These are phyloP conservation scores for Rhinoptilus africanus DNA, from an alignment of 2,113 vertebrate species.

Conservation along the genomic window DNA sequence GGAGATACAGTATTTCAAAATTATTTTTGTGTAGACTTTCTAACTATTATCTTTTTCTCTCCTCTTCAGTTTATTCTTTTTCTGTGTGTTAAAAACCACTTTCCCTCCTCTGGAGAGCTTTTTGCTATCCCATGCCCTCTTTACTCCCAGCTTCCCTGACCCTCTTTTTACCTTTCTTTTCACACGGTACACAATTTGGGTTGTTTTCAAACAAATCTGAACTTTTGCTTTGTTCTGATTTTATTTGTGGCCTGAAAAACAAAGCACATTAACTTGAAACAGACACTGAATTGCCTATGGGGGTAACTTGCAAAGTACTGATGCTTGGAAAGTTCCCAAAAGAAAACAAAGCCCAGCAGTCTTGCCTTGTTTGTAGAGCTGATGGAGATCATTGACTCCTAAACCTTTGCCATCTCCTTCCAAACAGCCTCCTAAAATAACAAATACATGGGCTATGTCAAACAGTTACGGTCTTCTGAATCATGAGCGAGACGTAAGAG, in stretches of 20 bases:
- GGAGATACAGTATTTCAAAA: background rate
- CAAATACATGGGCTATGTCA: constrained; percentile 37
- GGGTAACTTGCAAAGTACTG: constrained; percentile 24
- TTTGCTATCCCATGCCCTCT: constrained; percentile 52
- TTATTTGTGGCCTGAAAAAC: constrained; percentile 62
- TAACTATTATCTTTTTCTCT: background rate
- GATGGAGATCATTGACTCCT: constrained; percentile 50
- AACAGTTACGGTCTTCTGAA: constrained; percentile 21
- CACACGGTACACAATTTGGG: constrained; percentile 29
- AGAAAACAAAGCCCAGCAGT: constrained; percentile 58
- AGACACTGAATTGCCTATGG: constrained; percentile 11
- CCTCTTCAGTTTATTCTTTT: background rate
- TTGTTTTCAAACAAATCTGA: constrained; percentile 60
- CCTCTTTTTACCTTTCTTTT: constrained; percentile 56
- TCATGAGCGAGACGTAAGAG: background rate
- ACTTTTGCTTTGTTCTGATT: constrained; percentile 57
- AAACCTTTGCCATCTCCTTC: constrained; percentile 57
- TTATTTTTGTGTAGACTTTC: background rate
- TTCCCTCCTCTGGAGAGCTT: constrained; percentile 26
- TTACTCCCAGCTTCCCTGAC: constrained; percentile 33
- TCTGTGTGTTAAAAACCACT: background rate
- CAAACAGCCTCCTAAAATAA: constrained; percentile 37
- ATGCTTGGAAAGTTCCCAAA: constrained; percentile 49
- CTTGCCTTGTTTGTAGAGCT: constrained; percentile 54
- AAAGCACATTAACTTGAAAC: constrained; percentile 63